Evolutionary conservation across 2,113 vertebrate genomes (phyloP), one percentile per base, ranked within the genome.

Genomic region (Procapra przewalskii): DNA sequence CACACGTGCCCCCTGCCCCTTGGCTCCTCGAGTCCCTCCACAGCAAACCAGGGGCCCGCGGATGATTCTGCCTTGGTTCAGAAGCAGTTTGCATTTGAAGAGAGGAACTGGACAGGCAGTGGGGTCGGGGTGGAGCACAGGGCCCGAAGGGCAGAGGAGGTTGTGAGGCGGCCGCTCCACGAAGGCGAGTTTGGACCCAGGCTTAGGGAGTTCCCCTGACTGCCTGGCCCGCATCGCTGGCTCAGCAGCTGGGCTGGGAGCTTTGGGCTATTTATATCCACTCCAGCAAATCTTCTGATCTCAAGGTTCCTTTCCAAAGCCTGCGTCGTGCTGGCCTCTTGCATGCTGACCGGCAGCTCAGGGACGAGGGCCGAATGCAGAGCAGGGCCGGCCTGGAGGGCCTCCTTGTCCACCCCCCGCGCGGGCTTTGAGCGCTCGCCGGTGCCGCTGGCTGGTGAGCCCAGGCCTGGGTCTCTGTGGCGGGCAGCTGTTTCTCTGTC

Each of bases 241-340:
- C 93, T 91, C 79, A 43, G 82, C 67, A 81, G 57, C 33, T 13
- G 3, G 25, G 60, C 79, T 10, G 1, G 40, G 88, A 84, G 94
- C 93, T 97, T 71, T 64, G 88, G 87, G 92, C 96, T 98, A 95
- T 98, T 96, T 98, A 93, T 97, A 96, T 95, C 75, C 79, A 82
- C 87, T 75, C 91, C 79, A 57, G 80, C 96, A 96, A 96, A 92
- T 94, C 96, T 95, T 96, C 93, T 95, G 95, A 96, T 97, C 97
- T 98, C 10, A 25, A 48, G 33, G 94, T 81, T 93, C 89, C 86
- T 59, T 45, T 2, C 62, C 92, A 82, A n/a, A 97, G 90, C 93
- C 29, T 29, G 17, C 0, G 13, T 86, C 21, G 21, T n/a, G 59
- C 90, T 88, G 50, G 79, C n/a, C 45, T 71, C 86, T 60, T 79